Evolutionary conservation across 2,113 vertebrate species (phyloP).

Genomic region (Neotoma lepida): DNA sequence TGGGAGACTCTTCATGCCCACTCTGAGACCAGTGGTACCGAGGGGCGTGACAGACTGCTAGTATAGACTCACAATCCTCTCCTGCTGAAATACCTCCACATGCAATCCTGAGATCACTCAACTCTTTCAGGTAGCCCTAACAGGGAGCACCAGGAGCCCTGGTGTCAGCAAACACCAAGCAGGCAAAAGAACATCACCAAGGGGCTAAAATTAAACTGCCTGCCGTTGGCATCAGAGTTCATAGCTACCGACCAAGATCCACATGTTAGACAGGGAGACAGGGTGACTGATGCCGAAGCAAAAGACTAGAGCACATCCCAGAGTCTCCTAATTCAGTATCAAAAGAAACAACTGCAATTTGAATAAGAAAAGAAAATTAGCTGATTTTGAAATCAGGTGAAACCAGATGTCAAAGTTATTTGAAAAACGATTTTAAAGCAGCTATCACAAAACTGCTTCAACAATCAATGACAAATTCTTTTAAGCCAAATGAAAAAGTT

Average conservation of each 20-base stretch:
- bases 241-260: not conserved
- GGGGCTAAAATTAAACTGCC: not conserved
- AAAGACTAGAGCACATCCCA: not conserved
- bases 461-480: slow-evolving; percentile 10
- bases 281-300: not conserved
- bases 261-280: not conserved
- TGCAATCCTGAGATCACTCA: not conserved
- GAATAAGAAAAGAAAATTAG: slow-evolving; percentile 4
- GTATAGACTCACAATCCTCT: not conserved
- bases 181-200: not conserved
- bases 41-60: not conserved
- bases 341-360: not conserved
- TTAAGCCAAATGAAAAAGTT: slow-evolving; percentile 29
- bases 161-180: not conserved
- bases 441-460: not conserved
- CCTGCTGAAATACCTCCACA: not conserved
- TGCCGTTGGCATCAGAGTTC: not conserved
- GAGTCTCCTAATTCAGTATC: not conserved
- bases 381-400: not conserved
- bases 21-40: not conserved
- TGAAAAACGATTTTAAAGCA: slow-evolving; percentile 49
- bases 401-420: slow-evolving; percentile 8
- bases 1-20: not conserved
- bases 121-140: not conserved
- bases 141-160: not conserved